These are phyloP conservation scores for Danio aesculapii DNA, from an alignment of 2,797 vertebrate species.

Conservation along the genomic window DNA sequence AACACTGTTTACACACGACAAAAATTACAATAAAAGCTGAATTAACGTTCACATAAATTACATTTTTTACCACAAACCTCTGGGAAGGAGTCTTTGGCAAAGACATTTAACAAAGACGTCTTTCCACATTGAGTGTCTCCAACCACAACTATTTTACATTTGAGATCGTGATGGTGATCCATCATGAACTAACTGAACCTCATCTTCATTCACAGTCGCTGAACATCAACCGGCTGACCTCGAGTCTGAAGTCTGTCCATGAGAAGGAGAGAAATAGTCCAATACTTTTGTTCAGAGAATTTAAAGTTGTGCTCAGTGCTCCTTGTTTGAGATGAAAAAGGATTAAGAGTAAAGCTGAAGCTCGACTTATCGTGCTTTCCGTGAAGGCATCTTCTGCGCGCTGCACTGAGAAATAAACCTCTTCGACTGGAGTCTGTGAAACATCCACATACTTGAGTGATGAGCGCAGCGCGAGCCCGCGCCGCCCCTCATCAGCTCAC, in stretches of 20 bases:
- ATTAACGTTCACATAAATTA: neutral
- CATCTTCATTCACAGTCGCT: constrained; percentile 19
- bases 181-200: constrained; percentile 67
- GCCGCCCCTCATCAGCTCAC: constrained; percentile 25
- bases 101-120: constrained; percentile 86
- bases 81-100: constrained; percentile 89
- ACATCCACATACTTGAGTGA: constrained; percentile 48
- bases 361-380: neutral
- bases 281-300: neutral
- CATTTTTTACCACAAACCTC: constrained; percentile 77
- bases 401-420: constrained; percentile 8
- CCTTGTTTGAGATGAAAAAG: neutral
- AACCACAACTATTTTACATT: constrained; percentile 91
- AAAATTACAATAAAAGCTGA: neutral
- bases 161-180: constrained; percentile 87
- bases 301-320: neutral
- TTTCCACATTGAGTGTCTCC: constrained; percentile 91
- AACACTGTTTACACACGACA: too few relatives aligned
- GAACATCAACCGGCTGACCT: constrained; percentile 2
- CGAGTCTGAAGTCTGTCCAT: constrained; percentile 18
- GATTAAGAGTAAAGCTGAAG: neutral
- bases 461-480: constrained; percentile 40
- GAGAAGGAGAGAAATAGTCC: neutral
- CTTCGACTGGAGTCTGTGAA: constrained; percentile 7
- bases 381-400: constrained; percentile 12